Evolutionary conservation across 2,797 vertebrate species (phyloP), one percentile per base, ranked within the genome.

Genomic region (Danio kyathit): DNA sequence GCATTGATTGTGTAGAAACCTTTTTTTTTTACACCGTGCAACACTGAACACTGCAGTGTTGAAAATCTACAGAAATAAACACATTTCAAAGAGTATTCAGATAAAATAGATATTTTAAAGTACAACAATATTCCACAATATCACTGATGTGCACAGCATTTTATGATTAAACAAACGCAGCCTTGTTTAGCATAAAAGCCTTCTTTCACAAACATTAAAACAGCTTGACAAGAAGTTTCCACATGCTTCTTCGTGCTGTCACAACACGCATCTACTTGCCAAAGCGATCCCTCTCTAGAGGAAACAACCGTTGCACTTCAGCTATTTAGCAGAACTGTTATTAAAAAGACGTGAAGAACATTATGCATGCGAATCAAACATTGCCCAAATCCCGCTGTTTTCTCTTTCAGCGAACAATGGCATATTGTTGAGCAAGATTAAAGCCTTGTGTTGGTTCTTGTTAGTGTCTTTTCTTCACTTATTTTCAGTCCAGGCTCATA

Each of bases 371-470:
- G 16, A 48, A 21, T 70, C 5, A 12, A 82, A 57, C 29, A 29
- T 70, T 74, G 66, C 63, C n/a, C n/a, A 51, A 79, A 70, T 61
- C 67, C 46, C 43, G 29, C 57, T 21, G 44, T 61, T 79, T 52
- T 61, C 66, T 79, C 66, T 61, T 61, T 11, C 65, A 70, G 73
- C 86, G 88, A 91, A 93, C 91, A 93, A 92, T 87, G 84, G 88
- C 67, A 90, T 89, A 85, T 91, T 93, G 91, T 92, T 79, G 17
- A 85, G 71, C 17, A 66, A 88, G 75, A 89, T 78, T 88, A 88
- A 75, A 90, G 84, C 86, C 85, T 74, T 79, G 66, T 75, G 74
- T 57, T 70, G 54, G n/a, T 78, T 38, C 54, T 59, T 5, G n/a
- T 74, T 80, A 44, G 11, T 54, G 38, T 76, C 46, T 21, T 74